Evolutionary conservation across 2,113 vertebrate genomes (phyloP), one percentile per base, ranked within the genome.

Genomic region (Sphaerodactylus townsendi): DNA sequence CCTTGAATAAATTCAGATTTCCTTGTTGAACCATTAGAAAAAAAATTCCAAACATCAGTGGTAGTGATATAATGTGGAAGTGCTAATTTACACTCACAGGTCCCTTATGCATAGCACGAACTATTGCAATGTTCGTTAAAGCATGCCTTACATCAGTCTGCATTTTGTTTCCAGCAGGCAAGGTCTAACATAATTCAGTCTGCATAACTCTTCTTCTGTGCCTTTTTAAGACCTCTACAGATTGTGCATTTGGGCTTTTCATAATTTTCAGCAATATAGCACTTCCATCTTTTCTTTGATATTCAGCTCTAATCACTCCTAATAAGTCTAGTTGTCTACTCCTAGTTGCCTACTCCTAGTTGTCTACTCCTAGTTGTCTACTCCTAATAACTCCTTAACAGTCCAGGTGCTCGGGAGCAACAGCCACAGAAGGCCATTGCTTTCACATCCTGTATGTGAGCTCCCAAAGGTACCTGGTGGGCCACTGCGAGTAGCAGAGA

Each of bases 161-260:
- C 78, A 37, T 59, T 78, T 65, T 84, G 78, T 71, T 62, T 78
- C 50, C 39, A 78, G 37, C 75, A 78, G 15, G 53, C 37, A 78
- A 71, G 46, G 78, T 35, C 50, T 78, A 84, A 77, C 39, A 11
- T 66, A 76, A 68, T 70, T 84, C 77, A 44, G n/a, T 33, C 46
- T 62, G 19, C 65, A 71, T 78, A 84, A 71, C 53, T 71, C 66
- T 76, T 33, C 21, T 30, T 78, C 75, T 25, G 62, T 64, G 59
- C 25, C 50, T 35, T 71, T 28, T 71, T 46, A 48, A 70, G 82
- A 33, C 30, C 62, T 33, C 70, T 62, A 46, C 21, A 71, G 62
- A 70, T 23, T 23, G 37, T 15, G 21, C 37, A 59, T 15, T 56
- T 37, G n/a, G 50, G 80, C 53, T 33, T 62, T 64, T 44, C 25